Conservation (phyloP, 2,113 vertebrate species). For the Lampris megalopsis region DNA sequence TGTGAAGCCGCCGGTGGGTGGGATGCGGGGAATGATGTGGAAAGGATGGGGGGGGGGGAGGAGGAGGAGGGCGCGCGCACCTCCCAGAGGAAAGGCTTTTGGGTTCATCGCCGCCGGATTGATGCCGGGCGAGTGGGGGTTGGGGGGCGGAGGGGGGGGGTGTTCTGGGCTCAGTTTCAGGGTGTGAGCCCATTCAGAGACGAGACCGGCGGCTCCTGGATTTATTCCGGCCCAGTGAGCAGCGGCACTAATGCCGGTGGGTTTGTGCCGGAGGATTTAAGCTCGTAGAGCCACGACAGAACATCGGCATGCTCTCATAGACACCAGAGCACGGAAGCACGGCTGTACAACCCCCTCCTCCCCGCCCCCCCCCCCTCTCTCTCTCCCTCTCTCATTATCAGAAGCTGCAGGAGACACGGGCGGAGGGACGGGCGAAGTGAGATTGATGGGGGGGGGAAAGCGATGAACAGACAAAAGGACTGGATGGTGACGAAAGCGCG, state of each 20-base stretch:
- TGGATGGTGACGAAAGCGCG: not conserved
- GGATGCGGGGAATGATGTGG: too few species aligned
- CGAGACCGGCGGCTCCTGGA: slow-evolving; percentile 63
- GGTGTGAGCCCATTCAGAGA: slow-evolving; percentile 61
- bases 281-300: slow-evolving; percentile 33
- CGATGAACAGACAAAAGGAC: slow-evolving; percentile 10
- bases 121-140: slow-evolving; percentile 9
- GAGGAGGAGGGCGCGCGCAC: slow-evolving; percentile 46
- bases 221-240: slow-evolving; percentile 73
- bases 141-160: not conserved
- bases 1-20: slow-evolving; percentile 49
- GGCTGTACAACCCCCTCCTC: slow-evolving; percentile 14
- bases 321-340: slow-evolving; percentile 61
- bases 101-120: slow-evolving; percentile 64
- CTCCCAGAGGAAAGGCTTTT: slow-evolving; percentile 63
- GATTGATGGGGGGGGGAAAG: slow-evolving; percentile 5
- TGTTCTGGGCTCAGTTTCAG: slow-evolving; percentile 70
- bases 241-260: slow-evolving; percentile 49
- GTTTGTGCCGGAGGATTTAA: slow-evolving; percentile 59
- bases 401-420: slow-evolving; percentile 49
- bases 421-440: slow-evolving; percentile 19
- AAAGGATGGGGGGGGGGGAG: not conserved
- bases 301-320: slow-evolving; percentile 40
- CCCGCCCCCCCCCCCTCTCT: too few species aligned
- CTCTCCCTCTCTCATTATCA: slow-evolving; percentile 50